Conservation (phyloP, 1,140 invertebrate genomes). For the Heliconius himera region DNA sequence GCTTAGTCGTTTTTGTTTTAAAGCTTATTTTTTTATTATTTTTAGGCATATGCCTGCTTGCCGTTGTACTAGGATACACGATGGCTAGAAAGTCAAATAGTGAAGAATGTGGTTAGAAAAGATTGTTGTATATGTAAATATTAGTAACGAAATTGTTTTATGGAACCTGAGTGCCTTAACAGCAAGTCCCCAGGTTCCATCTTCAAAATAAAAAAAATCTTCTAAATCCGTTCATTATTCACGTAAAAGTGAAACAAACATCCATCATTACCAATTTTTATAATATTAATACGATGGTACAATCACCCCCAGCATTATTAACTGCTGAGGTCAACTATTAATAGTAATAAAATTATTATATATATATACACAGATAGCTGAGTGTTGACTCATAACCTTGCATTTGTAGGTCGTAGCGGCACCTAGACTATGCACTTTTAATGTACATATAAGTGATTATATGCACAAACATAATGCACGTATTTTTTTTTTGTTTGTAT, state of each 20-base stretch:
- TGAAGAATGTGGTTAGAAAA: slow-evolving; percentile 60
- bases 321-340: neutral
- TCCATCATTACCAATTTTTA: neutral
- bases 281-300: neutral
- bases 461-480: slow-evolving; percentile 37
- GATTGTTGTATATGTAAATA: neutral
- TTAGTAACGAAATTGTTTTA: no score
- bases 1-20: neutral
- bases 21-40: slow-evolving; percentile 14
- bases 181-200: no score
- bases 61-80: slow-evolving; percentile 58
- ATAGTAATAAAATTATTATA: slow-evolving; percentile 4
- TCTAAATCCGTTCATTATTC: no score
- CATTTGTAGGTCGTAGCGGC: slow-evolving; percentile 34
- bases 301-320: slow-evolving; percentile 1
- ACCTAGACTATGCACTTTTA: slow-evolving; percentile 33
- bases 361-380: slow-evolving; percentile 31
- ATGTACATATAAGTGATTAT: slow-evolving; percentile 25
- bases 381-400: slow-evolving; percentile 37
- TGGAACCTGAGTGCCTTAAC: no score
- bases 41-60: slow-evolving; percentile 62
- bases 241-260: no score
- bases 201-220: no score
- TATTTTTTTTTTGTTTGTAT: slow-evolving; percentile 25
- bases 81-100: slow-evolving; percentile 56